Percentiles rank a stretch among this genome's conserved stretches.
Evolutionary conservation across 2,113 vertebrate species (phyloP).

Genomic region (Crotalus horridus): DNA sequence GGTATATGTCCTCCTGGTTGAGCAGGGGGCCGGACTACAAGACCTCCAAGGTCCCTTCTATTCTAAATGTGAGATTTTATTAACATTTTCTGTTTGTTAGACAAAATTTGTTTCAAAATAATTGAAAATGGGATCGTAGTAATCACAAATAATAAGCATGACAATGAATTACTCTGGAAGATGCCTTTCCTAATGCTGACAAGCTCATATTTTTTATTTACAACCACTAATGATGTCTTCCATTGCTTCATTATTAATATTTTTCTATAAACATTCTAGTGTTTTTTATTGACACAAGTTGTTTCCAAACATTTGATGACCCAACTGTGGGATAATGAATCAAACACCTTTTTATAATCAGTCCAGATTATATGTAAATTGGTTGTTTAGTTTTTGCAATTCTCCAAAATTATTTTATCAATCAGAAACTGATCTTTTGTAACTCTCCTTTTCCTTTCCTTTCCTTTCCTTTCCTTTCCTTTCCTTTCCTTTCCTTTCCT

Average conservation of each 20-base stretch:
- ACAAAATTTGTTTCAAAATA: neutral
- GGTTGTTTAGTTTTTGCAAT: too few relatives aligned
- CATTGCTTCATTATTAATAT: neutral
- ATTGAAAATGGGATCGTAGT: neutral
- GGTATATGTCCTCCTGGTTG: too few relatives aligned
- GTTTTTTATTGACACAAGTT: neutral
- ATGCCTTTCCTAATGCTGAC: neutral
- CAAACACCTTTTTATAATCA: too few relatives aligned
- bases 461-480: too few relatives aligned
- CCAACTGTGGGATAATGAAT: neutral
- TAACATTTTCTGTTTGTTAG: neutral
- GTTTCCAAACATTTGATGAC: neutral
- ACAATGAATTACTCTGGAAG: neutral
- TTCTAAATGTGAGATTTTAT: neutral
- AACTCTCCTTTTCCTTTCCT: too few relatives aligned
- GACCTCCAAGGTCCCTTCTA: too few relatives aligned
- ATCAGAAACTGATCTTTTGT: too few relatives aligned
- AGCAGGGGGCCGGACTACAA: too few relatives aligned
- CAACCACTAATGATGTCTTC: neutral
- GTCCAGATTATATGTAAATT: too few relatives aligned
- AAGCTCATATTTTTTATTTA: neutral
- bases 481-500: too few relatives aligned
- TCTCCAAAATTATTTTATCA: too few relatives aligned
- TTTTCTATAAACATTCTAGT: neutral
- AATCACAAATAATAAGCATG: neutral